Evolutionary conservation across 2,113 vertebrate genomes (phyloP), one percentile per base, ranked within the genome.

Genomic region (Erpornis zantholeuca): DNA sequence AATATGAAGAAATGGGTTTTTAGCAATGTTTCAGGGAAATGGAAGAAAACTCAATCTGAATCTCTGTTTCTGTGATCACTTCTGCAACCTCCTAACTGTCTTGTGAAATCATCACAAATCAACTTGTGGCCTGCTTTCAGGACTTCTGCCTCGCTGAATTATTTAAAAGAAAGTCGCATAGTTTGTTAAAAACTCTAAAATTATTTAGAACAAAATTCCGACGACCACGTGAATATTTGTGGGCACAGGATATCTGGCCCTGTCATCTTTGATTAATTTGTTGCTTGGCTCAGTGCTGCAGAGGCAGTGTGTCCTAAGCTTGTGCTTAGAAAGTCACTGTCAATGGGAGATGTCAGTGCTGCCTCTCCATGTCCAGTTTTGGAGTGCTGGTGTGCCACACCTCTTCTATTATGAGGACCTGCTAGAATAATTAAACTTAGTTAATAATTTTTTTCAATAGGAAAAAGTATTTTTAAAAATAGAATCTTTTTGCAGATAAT

Each of bases 51-150:
- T 17, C 31, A 56, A 0, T 50, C 36, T 70, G 28, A 60, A 25
- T n/a, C 36, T 80, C 18, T 47, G 4, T 75, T 61, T 59, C 56
- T 60, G n/a, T 81, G 42, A 38, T 91, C 25, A 3, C 35, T 63
- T 83, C 50, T 86, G 68, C 68, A 44, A 4, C 54, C 23, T n/a
- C 0, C 0, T 70, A 31, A 12, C 11, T 45, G 28, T 38, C 36
- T 8, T 6, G 11, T 69, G 84, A 63, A 82, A 28, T 54, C 23
- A 12, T 9, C 2, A 4, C 49, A 18, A 7, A 24, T 21, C 33
- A 56, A 9, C 36, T 44, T 19, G 19, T 28, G 17, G 27, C 36
- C 57, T 82, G 11, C 91, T 49, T 53, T 35, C 15, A 56, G 76
- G 23, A 19, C 25, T 70, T 52, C 15, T 54, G 15, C 7, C 3